Conservation (phyloP, 2,797 vertebrate species). For the Chromis chromis region DNA sequence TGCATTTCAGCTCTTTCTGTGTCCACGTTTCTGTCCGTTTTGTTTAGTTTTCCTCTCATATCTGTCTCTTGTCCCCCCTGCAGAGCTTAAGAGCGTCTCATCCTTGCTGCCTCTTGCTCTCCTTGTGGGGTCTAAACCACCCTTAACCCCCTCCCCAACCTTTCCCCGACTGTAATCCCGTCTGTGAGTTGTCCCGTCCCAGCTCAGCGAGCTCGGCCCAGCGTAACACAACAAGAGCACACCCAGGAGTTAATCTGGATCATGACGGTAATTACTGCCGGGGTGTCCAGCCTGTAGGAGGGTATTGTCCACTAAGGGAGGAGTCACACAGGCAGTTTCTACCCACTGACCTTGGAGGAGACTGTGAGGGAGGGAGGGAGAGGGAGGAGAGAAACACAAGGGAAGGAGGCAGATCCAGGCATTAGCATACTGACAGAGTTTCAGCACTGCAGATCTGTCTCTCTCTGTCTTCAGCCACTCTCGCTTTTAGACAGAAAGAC, state of each 20-base stretch:
- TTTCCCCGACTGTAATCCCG: constrained; percentile 62
- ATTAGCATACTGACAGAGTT: constrained; percentile 70
- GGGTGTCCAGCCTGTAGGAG: constrained; percentile 56
- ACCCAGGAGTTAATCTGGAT: constrained; percentile 82
- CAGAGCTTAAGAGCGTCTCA: constrained; percentile 23
- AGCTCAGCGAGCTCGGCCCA: constrained; percentile 27
- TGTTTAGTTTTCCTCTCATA: not conserved
- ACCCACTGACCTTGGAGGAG: constrained; percentile 79
- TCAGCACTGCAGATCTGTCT: constrained; percentile 72
- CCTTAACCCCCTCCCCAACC: not conserved
- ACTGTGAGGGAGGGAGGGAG: constrained; percentile 43
- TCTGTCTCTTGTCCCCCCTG: constrained; percentile 8
- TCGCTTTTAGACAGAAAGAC: constrained; percentile 40
- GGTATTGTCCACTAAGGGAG: constrained; percentile 61
- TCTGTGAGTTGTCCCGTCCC: constrained; percentile 54
- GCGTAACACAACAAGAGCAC: constrained; percentile 58
- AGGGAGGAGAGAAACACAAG: constrained; percentile 31
- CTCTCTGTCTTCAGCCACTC: constrained; percentile 39
- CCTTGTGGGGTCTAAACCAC: constrained; percentile 45
- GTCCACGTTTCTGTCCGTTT: not conserved
- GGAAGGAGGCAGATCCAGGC: constrained; percentile 54
- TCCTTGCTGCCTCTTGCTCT: constrained; percentile 38
- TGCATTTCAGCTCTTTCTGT: too few relatives aligned
- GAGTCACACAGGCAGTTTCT: constrained; percentile 58
- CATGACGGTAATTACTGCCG: constrained; percentile 74